These are phyloP conservation scores for Sinopyrophorus schimmeli DNA, from an alignment of 2,888 invertebrate genomes.

Conservation along the genomic window DNA sequence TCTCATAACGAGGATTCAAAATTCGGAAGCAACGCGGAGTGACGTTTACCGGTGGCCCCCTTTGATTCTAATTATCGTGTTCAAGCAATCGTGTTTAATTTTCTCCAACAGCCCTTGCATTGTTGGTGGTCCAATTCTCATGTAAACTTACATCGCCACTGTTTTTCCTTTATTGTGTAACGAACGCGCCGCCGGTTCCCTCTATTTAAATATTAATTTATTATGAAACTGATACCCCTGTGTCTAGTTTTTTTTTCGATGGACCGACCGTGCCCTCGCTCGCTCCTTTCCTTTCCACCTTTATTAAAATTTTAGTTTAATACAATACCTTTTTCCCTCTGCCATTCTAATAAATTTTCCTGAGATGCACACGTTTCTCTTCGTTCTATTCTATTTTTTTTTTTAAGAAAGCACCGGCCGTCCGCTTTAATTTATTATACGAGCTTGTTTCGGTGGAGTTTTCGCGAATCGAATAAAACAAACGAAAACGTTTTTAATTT, in stretches of 20 bases:
- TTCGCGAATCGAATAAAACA: no score
- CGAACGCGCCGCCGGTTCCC: conserved; percentile 12
- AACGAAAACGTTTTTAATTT: no score
- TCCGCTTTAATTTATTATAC: no score
- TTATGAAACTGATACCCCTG: conserved; percentile 32
- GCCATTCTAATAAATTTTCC: no score
- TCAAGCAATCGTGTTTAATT: conserved; percentile 37
- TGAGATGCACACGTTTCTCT: no score
- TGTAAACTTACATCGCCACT: conserved; percentile 29
- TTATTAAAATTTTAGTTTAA: no score
- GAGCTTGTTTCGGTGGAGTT: no score
- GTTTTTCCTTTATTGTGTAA: conserved; percentile 28
- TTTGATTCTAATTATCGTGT: conserved; percentile 37
- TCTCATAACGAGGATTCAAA: conserved; percentile 14
- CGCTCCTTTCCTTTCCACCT: no score
- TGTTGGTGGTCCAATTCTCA: conserved; percentile 36
- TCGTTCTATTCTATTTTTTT: no score
- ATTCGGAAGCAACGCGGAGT: conserved; percentile 29
- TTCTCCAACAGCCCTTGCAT: conserved; percentile 27
- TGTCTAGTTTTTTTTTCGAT: conserved; percentile 12
- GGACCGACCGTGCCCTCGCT: neutral
- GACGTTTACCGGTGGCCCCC: conserved; percentile 30
- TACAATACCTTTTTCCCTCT: no score
- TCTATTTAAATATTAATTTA: conserved; percentile 34
- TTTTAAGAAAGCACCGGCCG: no score